Conservation (phyloP, 2,113 vertebrate genomes). For the Phalacrocorax pelagicus region DNA sequence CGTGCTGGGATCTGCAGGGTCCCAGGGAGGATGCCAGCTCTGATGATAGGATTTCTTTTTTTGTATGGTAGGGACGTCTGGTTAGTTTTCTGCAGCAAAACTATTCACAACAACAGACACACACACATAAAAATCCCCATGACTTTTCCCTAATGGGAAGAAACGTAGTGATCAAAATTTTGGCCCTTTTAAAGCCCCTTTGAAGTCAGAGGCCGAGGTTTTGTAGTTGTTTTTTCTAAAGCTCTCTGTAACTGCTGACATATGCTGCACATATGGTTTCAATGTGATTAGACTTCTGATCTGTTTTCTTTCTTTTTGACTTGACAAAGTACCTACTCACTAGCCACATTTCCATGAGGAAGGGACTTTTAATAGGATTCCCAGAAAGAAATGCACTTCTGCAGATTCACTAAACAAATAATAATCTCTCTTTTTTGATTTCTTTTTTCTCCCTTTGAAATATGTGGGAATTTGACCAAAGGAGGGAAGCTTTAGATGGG, state of each 20-base stretch:
- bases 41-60: background rate
- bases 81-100: background rate
- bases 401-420: conserved; percentile 17
- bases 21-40: background rate
- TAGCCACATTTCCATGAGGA: background rate
- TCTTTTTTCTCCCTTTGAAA: background rate
- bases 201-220: conserved; percentile 7
- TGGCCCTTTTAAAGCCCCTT: background rate
- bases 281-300: conserved; percentile 41
- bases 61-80: background rate
- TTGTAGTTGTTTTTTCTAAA: conserved; percentile 37
- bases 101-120: background rate
- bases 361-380: background rate
- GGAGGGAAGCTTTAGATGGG: background rate
- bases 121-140: background rate
- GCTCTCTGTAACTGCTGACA: conserved; percentile 32
- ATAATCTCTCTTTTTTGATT: background rate
- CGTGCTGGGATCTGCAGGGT: background rate
- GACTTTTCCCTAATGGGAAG: background rate
- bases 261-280: conserved; percentile 58
- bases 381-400: conserved; percentile 1
- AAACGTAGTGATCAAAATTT: background rate
- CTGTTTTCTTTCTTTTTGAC: background rate
- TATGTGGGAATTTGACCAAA: conserved; percentile 23
- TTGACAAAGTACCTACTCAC: conserved; percentile 22